Evolutionary conservation across 2,888 invertebrate genomes (phyloP).

Genomic region (Chouioia cunea): DNA sequence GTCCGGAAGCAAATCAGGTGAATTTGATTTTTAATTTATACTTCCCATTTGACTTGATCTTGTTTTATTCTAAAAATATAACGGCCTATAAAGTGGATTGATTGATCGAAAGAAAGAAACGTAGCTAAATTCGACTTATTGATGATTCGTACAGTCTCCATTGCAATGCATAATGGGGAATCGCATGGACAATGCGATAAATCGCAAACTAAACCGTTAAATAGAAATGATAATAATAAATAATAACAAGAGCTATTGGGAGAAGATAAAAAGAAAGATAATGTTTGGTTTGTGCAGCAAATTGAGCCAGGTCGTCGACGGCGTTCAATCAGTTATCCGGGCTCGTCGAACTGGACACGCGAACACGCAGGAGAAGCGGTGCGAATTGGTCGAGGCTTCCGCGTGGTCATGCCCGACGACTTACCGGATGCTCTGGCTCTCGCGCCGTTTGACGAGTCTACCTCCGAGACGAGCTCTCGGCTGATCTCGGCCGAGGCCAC

Average conservation of each 20-base stretch:
- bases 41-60: no score
- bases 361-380: slow-evolving; percentile 74
- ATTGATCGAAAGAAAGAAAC: no score
- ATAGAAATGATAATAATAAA: no score
- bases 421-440: slow-evolving; percentile 57
- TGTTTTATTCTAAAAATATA: no score
- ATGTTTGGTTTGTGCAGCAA: slow-evolving; percentile 57
- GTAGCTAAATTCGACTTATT: no score
- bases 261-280: no score
- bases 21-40: not conserved
- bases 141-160: no score
- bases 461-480: slow-evolving; percentile 32
- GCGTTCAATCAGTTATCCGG: slow-evolving; percentile 57
- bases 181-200: no score
- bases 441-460: slow-evolving; percentile 48
- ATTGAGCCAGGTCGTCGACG: slow-evolving; percentile 70
- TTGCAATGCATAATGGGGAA: no score
- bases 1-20: slow-evolving; percentile 76
- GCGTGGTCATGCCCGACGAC: slow-evolving; percentile 80
- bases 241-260: no score
- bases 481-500: not conserved
- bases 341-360: slow-evolving; percentile 57
- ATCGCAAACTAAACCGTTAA: no score
- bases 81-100: no score
- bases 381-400: slow-evolving; percentile 76